Percentiles rank a stretch among this genome's conserved stretches.
These are phyloP conservation scores for Lomographa bimaculata DNA, from an alignment of 2,888 invertebrate genomes.

Conservation along the genomic window DNA sequence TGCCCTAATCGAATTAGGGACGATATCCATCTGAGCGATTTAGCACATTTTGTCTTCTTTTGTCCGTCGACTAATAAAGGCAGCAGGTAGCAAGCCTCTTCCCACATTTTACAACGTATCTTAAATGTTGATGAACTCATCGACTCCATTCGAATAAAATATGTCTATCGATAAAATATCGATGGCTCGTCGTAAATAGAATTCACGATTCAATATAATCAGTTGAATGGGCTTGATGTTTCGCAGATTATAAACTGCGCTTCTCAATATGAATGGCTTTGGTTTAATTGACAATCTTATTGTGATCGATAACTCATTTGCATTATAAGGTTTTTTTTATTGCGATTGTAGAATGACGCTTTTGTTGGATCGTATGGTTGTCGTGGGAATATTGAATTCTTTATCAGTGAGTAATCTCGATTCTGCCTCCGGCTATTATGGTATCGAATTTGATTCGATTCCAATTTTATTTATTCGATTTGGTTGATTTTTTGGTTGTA, in stretches of 20 bases:
- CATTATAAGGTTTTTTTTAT: constrained; percentile 35
- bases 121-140: constrained; percentile 78
- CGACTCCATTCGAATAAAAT: constrained; percentile 59
- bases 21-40: constrained; percentile 77
- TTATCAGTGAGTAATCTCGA: constrained; percentile 8
- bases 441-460: constrained; percentile 4
- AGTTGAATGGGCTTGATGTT: constrained; percentile 42
- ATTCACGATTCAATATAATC: constrained; percentile 53
- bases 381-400: constrained; percentile 19
- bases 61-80: constrained; percentile 72
- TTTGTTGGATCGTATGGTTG: constrained; percentile 17
- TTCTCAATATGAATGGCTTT: constrained; percentile 28
- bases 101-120: constrained; percentile 62
- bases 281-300: constrained; percentile 36
- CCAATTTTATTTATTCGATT: background rate
- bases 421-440: constrained; percentile 3
- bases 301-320: constrained; percentile 36
- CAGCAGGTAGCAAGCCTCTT: constrained; percentile 71
- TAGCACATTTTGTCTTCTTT: constrained; percentile 81
- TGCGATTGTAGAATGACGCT: constrained; percentile 24
- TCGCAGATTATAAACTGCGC: constrained; percentile 39
- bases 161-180: constrained; percentile 57
- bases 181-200: constrained; percentile 52
- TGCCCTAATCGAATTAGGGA: constrained; percentile 80
- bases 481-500: background rate